These are phyloP conservation scores for Rhabditoides inermis DNA, from an alignment of 2,888 invertebrate genomes.

Conservation along the genomic window DNA sequence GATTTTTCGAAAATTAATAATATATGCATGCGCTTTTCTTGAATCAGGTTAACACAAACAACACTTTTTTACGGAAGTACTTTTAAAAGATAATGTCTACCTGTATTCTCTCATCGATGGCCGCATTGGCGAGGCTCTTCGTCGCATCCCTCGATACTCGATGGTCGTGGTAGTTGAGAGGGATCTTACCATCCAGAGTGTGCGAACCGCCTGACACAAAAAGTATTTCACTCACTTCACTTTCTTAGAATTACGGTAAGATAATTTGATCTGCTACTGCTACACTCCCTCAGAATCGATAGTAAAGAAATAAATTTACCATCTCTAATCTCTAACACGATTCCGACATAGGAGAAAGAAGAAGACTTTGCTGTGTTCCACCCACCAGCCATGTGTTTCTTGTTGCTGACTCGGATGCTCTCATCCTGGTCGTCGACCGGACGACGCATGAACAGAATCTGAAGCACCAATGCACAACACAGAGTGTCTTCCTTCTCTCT, in stretches of 20 bases:
- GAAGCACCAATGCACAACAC: neutral
- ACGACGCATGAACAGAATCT: conserved; percentile 76
- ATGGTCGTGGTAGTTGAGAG: conserved; percentile 27
- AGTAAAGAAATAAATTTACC: too few relatives aligned
- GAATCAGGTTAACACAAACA: too few relatives aligned
- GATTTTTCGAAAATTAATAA: too few relatives aligned
- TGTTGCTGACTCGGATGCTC: conserved; percentile 16
- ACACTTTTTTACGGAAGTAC: too few relatives aligned
- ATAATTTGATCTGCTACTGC: too few relatives aligned
- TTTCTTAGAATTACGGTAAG: neutral
- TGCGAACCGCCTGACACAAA: neutral
- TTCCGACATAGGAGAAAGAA: too few relatives aligned
- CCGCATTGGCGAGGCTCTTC: conserved; percentile 12
- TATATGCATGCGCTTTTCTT: too few relatives aligned
- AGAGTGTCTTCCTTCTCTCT: neutral
- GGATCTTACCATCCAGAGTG: conserved; percentile 12
- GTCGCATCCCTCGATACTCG: too few relatives aligned
- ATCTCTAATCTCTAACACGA: too few relatives aligned
- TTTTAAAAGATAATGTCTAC: too few relatives aligned
- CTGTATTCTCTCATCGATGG: conserved; percentile 1
- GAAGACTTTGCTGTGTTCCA: too few relatives aligned
- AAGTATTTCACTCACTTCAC: neutral
- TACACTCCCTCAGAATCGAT: too few relatives aligned
- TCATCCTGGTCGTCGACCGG: conserved; percentile 58
- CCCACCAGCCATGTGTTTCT: neutral